Percentiles rank a stretch among this genome's conserved stretches.
These are phyloP conservation scores for Lordiphosa fenestrarum DNA, from an alignment of 2,888 invertebrate genomes.

Conservation along the genomic window DNA sequence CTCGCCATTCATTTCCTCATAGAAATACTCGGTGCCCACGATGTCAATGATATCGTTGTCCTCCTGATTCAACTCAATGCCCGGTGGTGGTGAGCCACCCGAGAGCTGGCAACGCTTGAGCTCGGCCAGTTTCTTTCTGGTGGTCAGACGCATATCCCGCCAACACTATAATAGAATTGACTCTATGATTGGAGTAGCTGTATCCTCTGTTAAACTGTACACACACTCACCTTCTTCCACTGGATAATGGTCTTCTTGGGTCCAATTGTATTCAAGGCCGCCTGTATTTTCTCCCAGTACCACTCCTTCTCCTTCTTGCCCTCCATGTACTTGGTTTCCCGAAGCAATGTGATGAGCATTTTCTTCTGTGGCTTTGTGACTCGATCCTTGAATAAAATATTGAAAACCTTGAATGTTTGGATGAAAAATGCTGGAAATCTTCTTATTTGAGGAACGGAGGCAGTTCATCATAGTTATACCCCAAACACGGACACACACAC, in stretches of 20 bases:
- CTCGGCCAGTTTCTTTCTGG: slow-evolving; percentile 78
- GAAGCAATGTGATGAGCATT: slow-evolving; percentile 78
- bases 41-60: slow-evolving; percentile 79
- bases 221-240: slow-evolving; percentile 75
- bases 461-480: slow-evolving; percentile 44
- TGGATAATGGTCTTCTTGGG: slow-evolving; percentile 79
- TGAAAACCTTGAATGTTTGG: slow-evolving; percentile 66
- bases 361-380: slow-evolving; percentile 79
- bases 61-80: slow-evolving; percentile 78
- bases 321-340: slow-evolving; percentile 79
- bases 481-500: slow-evolving; percentile 14
- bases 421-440: slow-evolving; percentile 13
- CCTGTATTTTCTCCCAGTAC: slow-evolving; percentile 80
- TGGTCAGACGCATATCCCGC: slow-evolving; percentile 79
- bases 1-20: slow-evolving; percentile 79
- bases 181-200: background rate
- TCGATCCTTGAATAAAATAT: slow-evolving; percentile 78
- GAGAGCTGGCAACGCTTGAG: slow-evolving; percentile 78
- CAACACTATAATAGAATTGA: slow-evolving; percentile 67
- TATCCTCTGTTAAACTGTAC: rapidly evolving
- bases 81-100: slow-evolving; percentile 78
- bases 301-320: slow-evolving; percentile 79
- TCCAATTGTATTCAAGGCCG: slow-evolving; percentile 78
- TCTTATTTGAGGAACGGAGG: slow-evolving; percentile 1
- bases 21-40: slow-evolving; percentile 79